A percentile compares a stretch with the other conserved stretches of the same genome.
phyloP scores from a whole-genome alignment of 2,888 invertebrate genomes.

The Flexamia atlantica region DNA sequence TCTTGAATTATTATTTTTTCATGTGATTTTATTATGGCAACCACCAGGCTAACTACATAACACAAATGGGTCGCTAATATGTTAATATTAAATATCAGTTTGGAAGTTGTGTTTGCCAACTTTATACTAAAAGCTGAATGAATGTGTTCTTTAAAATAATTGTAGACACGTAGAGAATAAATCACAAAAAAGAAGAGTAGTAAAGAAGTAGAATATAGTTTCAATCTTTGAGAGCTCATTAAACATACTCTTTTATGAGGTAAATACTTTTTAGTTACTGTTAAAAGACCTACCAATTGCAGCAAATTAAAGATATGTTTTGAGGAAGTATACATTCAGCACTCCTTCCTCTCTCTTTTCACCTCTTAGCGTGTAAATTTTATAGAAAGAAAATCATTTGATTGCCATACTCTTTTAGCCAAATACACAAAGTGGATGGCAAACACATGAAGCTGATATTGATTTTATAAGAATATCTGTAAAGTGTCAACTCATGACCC shows the following conservation, averaged over 20 bases:
- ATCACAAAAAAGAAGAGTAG: neutral
- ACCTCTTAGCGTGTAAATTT: no score
- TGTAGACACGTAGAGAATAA: neutral
- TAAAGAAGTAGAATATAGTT: neutral
- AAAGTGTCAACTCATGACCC: no score
- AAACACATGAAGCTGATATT: neutral
- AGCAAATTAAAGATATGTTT: neutral
- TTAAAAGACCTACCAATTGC: slow-evolving; percentile 10
- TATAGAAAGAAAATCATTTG: neutral
- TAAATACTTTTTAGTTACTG: neutral
- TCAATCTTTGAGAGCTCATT: neutral
- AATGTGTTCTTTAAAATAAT: neutral
- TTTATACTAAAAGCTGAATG: neutral
- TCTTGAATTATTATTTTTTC: slow-evolving; percentile 28
- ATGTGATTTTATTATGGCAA: neutral
- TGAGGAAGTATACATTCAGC: slow-evolving; percentile 15
- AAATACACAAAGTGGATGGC: neutral
- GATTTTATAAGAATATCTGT: neutral
- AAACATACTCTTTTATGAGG: neutral
- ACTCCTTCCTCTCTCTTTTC: neutral
- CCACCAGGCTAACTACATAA: neutral
- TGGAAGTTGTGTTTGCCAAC: neutral
- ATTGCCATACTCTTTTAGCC: neutral
- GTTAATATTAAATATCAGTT: neutral
- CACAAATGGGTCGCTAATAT: neutral